Evolutionary conservation across 1,140 invertebrate genomes (phyloP), one percentile per base, ranked within the genome.

Genomic region (Hirudo medicinalis): DNA sequence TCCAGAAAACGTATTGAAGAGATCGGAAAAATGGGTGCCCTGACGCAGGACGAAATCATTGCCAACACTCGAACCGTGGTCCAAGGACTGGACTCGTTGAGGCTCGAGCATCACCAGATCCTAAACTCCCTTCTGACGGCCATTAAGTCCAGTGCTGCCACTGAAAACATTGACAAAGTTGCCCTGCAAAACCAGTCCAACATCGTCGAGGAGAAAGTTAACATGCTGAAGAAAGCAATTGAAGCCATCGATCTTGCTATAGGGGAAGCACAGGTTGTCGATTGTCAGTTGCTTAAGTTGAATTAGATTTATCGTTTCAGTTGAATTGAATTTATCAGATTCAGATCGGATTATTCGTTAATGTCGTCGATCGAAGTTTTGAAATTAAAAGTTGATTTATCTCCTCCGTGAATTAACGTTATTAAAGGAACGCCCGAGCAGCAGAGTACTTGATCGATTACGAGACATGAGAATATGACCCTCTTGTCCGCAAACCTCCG

Each of bases 21-120:
- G 75, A 84, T 86, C 55, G 84, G 91, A 83, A 97, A 91, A 86
- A 97, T 97, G 94, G 96, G 92, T 78, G 91, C 92, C 82, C 90
- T 98, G 88, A 91, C 91, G 76, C 96, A 98, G 86, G 96, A 99
- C 83, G 95, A 98, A 83, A 97, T 99, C 78, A 89, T 97, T 75
- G 88, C 88, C 76, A 94, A 92, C 80, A 94, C 95, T 22, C 90
- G 92, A 77, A 97, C 93, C n/a, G 94, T 99, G 69, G 89, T 93
- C 70, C 94, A 97, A 78, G 85, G 86, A 17, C 84, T 99, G 75
- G 95, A 98, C 78, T 93, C 94, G 0, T 85, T 98, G 72, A 88
- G 92, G 75, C 90, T 91, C 55, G 94, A 98, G 80, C 94, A 98
- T 83, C 87, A 90, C 68, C 80, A 82, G 75, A 88, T 96, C 60